Base-by-base conservation (phyloP, 1,140 invertebrate genomes). In the Ectropis grisescens region DNA sequence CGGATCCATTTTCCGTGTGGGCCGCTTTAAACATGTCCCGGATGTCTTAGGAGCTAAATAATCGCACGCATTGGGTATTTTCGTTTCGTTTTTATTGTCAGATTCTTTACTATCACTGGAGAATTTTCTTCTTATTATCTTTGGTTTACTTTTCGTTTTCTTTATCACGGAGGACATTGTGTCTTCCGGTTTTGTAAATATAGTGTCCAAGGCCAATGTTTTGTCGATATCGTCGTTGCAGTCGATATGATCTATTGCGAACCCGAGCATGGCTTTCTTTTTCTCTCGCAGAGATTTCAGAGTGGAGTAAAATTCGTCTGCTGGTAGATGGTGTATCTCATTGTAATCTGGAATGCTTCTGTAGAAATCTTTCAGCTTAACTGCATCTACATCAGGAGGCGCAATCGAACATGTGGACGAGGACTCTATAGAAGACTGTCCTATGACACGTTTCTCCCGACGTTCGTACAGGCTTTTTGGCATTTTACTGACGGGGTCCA, bases 341-440 rank as follows among this genome's bases (percentile, higher is more conserved):
- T 82, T 84, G 44, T 90, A 90, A 51, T 90, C 88, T 2, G 89
- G 89, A 50, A 90, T 90, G 34, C 87, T 90, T 15, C 84, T 81
- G 19, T 87, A 83, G 62, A 90, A 91, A 22, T 89, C 85, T 28
- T 89, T 64, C 42, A 90, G 83, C 26, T 84, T 86, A 26, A 86
- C 82, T 4, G 83, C 58, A 28, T 80, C 54, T 7, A 60, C 19
- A 26, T 76, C 59, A 2, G 46, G 47, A 39, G 35, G 65, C 42
- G 38, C 49, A 10, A 54, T 37, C 2, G 65, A 69, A 28, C 47
- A 58, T 11, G 41, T 75, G 11, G 48, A 65, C 11, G 45, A 41
- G 2, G 68, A 74, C 57, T 78, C 66, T 19, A 60, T 52, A 16
- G 67, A 82, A 41, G 46, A 57, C 42, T 72, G 67, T 37, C 66